phyloP scores from a whole-genome alignment of 2,113 vertebrate genomes.

The Eira barbara region DNA sequence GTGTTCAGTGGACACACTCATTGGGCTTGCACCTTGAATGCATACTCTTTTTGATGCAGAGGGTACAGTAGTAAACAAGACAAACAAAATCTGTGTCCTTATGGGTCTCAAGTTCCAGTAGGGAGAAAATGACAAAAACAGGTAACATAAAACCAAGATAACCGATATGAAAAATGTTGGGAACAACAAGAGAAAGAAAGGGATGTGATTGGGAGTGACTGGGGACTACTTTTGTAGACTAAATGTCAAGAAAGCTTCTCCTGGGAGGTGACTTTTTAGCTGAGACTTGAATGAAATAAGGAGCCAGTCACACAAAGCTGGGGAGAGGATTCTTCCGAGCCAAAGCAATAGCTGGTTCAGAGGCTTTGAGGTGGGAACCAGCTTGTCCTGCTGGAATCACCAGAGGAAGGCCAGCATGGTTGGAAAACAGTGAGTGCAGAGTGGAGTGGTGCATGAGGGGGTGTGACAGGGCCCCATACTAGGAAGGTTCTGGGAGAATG shows the following conservation, averaged over 20 bases:
- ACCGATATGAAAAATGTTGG: background rate
- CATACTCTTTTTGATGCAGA: background rate
- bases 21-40: background rate
- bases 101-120: background rate
- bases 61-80: background rate
- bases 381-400: background rate
- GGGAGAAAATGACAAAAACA: background rate
- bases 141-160: background rate
- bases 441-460: background rate
- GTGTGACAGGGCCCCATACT: background rate
- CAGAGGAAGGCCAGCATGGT: background rate
- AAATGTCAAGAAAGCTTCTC: background rate
- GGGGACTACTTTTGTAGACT: background rate
- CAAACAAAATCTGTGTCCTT: background rate
- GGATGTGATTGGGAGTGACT: background rate
- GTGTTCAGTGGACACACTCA: background rate
- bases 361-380: background rate
- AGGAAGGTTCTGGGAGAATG: background rate
- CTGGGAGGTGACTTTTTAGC: background rate
- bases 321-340: background rate
- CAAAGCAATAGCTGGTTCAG: background rate
- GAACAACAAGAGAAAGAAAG: background rate
- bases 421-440: background rate
- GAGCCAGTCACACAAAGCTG: background rate
- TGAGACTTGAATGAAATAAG: background rate